Percentiles rank a stretch among this genome's conserved stretches.
These are phyloP conservation scores for Crotophaga sulcirostris DNA, from an alignment of 2,113 vertebrate genomes.

Conservation along the genomic window DNA sequence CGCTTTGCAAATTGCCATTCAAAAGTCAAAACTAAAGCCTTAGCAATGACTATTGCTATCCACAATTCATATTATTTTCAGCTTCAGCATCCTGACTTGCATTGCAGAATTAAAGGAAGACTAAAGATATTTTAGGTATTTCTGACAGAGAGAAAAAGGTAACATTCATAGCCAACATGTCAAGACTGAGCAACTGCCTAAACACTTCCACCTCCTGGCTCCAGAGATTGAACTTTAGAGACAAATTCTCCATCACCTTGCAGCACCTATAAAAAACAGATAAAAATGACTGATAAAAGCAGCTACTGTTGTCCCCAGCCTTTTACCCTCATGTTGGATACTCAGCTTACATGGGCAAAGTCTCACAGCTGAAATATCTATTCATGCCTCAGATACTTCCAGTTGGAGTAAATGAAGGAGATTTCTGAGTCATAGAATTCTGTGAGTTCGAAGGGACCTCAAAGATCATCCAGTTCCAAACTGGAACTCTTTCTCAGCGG, in stretches of 20 bases:
- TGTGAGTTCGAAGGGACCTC: too few relatives aligned
- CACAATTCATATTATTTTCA: not conserved
- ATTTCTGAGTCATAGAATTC: too few relatives aligned
- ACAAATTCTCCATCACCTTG: not conserved
- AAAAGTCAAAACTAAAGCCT: not conserved
- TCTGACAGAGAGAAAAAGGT: not conserved
- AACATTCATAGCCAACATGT: rapidly evolving
- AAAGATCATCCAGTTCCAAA: too few relatives aligned
- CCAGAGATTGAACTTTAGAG: not conserved
- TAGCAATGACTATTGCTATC: not conserved
- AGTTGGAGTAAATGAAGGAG: not conserved
- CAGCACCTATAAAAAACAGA: rapidly evolving
- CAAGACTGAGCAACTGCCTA: not conserved
- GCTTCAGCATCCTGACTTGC: not conserved
- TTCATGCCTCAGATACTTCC: not conserved
- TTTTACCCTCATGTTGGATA: rapidly evolving
- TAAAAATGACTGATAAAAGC: not conserved
- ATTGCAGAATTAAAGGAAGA: not conserved
- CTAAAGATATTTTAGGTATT: not conserved
- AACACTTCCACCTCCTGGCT: not conserved
- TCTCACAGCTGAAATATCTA: not conserved
- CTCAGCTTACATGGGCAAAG: not conserved
- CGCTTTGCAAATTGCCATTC: not conserved
- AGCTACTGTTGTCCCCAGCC: not conserved
- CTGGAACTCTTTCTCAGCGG: too few relatives aligned